Base-by-base conservation (phyloP, 2,888 invertebrate genomes). In the Diarsia brunnea region DNA sequence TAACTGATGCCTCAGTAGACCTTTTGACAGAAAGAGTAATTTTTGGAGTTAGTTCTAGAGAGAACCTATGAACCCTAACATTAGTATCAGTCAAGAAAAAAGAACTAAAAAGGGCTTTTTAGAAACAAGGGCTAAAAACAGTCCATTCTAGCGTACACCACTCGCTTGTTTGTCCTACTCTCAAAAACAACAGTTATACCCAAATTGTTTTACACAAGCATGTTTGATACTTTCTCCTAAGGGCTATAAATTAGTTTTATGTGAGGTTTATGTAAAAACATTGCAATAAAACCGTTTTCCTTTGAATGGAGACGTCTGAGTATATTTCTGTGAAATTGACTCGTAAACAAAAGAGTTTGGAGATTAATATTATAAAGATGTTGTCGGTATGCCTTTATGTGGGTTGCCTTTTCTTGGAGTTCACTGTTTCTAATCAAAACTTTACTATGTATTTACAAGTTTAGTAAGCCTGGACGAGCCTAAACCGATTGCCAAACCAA, bases 191-290 rank as follows among this genome's bases (percentile, higher is more conserved):
- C 69, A 70, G 58, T 77, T 73, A 69, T 53, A 63, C 31, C 24
- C 21, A 81, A 81, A 75, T 78, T 81, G 78, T 74, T 84, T 81
- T 65, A 75, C 74, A 69, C 69, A 75, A 70, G 74, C 60, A 65
- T 67, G 67, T 81, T 64, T 69, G 73, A 84, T 82, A 84, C 78
- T 84, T 78, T 75, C 61, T 84, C 80, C 81, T 86, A 78, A 78
- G 82, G 78, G 87, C 86, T 71, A 94, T 94, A 94, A 94, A 94
- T 94, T 93, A 92, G 91, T 90, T 94, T 94, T 94, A 94, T 93
- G 92, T 82, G 90, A 88, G 91, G 87, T 92, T 94, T 93, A 94
- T 94, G 94, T 93, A 93, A 94, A 94, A 93, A 93, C 91, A 93
- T 72, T 84, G 92, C 91, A 92, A 94, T 94, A 94, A 94, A 93